Evolutionary conservation across 2,113 vertebrate species (phyloP).

Genomic region (Sapayoa aenigma): DNA sequence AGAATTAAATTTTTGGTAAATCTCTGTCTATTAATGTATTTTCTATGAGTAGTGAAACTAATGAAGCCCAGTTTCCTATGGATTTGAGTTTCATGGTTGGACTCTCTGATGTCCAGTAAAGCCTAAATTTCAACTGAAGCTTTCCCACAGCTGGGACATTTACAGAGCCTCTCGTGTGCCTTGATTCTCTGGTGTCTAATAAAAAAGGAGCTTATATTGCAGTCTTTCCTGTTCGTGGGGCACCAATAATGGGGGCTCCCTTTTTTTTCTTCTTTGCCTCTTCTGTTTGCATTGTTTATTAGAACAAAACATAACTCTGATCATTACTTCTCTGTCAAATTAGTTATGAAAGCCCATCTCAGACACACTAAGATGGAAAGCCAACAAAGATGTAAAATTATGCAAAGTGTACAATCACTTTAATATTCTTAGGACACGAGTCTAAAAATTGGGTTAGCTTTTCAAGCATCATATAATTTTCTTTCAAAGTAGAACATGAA

Average conservation of each 20-base stretch:
- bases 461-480: neutral
- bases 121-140: neutral
- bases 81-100: neutral
- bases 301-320: neutral
- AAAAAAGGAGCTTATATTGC: neutral
- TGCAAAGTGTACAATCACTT: neutral
- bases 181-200: conserved; percentile 11
- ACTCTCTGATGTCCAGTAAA: neutral
- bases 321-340: neutral
- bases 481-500: neutral
- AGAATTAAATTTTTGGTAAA: neutral
- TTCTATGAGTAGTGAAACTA: neutral
- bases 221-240: neutral
- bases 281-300: neutral
- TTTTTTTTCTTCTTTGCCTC: neutral
- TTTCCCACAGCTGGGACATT: neutral
- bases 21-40: neutral
- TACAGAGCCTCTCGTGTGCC: neutral
- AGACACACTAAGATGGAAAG: neutral
- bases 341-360: neutral
- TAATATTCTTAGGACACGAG: neutral
- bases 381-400: neutral
- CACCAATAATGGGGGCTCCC: neutral
- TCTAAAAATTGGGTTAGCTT: neutral
- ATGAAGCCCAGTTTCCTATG: neutral